Conservation (phyloP, 2,113 vertebrate species). For the Gallinago media region DNA sequence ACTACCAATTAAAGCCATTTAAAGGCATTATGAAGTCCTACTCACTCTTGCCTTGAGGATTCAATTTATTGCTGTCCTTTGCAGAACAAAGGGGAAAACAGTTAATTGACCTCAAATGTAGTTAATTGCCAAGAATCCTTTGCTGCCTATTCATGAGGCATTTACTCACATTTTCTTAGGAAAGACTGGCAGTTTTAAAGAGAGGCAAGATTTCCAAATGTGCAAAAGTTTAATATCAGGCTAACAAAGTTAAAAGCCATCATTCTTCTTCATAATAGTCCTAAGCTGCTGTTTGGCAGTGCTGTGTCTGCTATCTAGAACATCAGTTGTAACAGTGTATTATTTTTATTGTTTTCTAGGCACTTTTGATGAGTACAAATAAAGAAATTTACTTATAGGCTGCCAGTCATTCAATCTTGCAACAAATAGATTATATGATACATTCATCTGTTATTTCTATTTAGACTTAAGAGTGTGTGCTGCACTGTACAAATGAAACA, state of each 20-base stretch:
- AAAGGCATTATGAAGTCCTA: not conserved
- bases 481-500: not conserved
- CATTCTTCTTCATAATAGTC: not conserved
- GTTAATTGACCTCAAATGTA: not conserved
- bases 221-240: not conserved
- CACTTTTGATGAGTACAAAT: not conserved
- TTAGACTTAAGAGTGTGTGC: not conserved
- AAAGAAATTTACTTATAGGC: not conserved
- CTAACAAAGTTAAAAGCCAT: not conserved
- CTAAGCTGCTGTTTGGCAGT: not conserved
- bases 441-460: not conserved
- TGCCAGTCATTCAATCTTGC: not conserved
- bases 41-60: not conserved
- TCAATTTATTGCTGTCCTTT: not conserved
- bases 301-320: not conserved
- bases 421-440: not conserved
- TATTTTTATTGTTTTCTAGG: not conserved
- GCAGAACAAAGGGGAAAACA: not conserved
- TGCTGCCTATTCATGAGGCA: not conserved
- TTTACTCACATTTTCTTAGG: not conserved
- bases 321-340: not conserved
- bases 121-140: not conserved
- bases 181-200: not conserved
- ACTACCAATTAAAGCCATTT: not conserved
- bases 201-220: not conserved